Conservation (phyloP, 1,140 invertebrate species). For the Ostrea denselamellosa region DNA sequence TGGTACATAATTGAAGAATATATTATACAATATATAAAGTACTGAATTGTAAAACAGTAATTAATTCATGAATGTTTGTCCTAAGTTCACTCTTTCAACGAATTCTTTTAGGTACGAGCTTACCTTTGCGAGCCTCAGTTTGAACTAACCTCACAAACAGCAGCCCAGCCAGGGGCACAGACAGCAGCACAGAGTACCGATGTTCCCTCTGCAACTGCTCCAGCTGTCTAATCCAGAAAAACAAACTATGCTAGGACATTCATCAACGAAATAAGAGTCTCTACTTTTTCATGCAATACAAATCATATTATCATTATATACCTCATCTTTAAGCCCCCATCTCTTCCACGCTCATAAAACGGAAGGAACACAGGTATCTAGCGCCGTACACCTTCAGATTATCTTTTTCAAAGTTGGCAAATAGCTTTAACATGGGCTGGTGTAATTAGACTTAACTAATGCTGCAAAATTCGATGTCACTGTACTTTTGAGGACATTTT, state of each 20-base stretch:
- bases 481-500: too few relatives aligned
- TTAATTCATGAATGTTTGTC: background rate
- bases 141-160: background rate
- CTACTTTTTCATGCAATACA: background rate
- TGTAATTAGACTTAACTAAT: too few relatives aligned
- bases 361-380: too few relatives aligned
- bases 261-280: background rate
- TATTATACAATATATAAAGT: background rate
- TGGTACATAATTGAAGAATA: background rate
- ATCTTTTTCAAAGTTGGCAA: too few relatives aligned
- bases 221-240: background rate
- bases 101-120: background rate
- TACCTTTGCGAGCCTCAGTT: constrained; percentile 21
- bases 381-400: too few relatives aligned
- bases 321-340: too few relatives aligned
- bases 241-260: background rate
- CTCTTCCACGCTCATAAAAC: too few relatives aligned
- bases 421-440: too few relatives aligned
- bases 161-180: background rate
- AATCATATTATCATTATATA: background rate
- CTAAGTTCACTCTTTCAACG: background rate
- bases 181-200: background rate
- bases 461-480: too few relatives aligned
- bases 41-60: background rate
- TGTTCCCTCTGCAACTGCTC: background rate